phyloP scores from a whole-genome alignment of 2,797 vertebrate genomes.

The Eutrigla gurnardus region DNA sequence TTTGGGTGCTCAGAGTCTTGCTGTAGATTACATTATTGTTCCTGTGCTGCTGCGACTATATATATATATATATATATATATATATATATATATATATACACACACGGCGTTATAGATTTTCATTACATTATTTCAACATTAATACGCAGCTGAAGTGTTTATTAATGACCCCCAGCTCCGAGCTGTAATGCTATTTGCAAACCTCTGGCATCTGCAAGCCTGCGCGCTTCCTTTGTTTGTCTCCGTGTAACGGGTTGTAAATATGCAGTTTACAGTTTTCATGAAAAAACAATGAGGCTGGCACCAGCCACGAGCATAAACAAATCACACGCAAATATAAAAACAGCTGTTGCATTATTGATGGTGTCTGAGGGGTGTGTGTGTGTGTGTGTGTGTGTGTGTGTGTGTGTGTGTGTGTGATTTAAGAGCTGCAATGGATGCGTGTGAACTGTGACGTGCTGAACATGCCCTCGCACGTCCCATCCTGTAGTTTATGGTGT shows the following conservation, averaged over 20 bases:
- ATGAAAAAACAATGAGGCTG: constrained; percentile 81
- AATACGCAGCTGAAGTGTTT: constrained; percentile 27
- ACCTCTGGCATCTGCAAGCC: constrained; percentile 1
- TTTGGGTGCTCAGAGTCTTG: background rate
- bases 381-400: background rate
- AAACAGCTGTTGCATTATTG: constrained; percentile 75
- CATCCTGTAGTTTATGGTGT: background rate
- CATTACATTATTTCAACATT: constrained; percentile 1
- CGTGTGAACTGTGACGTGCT: too few relatives aligned
- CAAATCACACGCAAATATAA: constrained; percentile 58
- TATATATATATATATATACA: too few relatives aligned
- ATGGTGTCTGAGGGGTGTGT: constrained; percentile 48
- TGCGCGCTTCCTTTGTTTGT: constrained; percentile 53
- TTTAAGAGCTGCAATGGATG: constrained; percentile 10
- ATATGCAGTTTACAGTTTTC: constrained; percentile 79
- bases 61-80: too few relatives aligned
- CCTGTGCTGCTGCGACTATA: background rate
- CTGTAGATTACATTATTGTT: background rate
- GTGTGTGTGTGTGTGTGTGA: background rate
- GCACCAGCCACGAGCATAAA: constrained; percentile 76
- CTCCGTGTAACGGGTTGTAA: constrained; percentile 73
- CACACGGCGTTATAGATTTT: too few relatives aligned
- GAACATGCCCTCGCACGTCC: too few relatives aligned
- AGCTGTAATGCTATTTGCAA: constrained; percentile 7
- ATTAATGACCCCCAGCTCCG: constrained; percentile 37